Evolutionary conservation across 2,797 vertebrate genomes (phyloP), one percentile per base, ranked within the genome.

Genomic region (Danio aesculapii): DNA sequence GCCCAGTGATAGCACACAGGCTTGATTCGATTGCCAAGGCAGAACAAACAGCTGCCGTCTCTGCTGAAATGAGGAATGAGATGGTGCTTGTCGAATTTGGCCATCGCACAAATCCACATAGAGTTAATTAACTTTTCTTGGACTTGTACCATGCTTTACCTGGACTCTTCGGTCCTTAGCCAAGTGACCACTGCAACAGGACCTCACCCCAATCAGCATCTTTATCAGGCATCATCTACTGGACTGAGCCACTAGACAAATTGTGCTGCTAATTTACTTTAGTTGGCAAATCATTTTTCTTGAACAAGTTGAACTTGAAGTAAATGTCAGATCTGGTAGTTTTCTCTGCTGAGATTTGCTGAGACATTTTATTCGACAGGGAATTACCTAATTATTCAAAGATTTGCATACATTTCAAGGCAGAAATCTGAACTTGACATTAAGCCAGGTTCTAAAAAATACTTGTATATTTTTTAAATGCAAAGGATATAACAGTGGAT

Each of bases 51-150:
- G 74, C 75, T 83, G 73, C 76, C 68, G 61, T 75, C 78, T 64
- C 49, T 73, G 61, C 49, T 71, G 59, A 81, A 82, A 68, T 63
- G 19, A 59, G 77, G 62, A 81, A 79, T 61, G 70, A 83, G 78
- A 16, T 55, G 57, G 16, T 67, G 17, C 73, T 84, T 85, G 85
- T 87, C 84, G 61, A 19, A 44, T 78, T 62, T 85, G 86, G 86
- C 86, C 77, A 87, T 87, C 84, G 43, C 46, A 44, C 72, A 64
- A 75, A 84, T 79, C 76, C 75, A 74, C 77, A 43, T 68, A 43
- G 17, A 85, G 73, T 85, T 85, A 85, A 87, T 87, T 80, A 85
- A 84, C 79, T 85, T 83, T 83, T 82, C 77, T 85, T 84, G 86
- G 82, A 87, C 50, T 61, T 49, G 67, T 55, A 83, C 72, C 81